Conservation (phyloP, 2,113 vertebrate genomes). For the Rutilus rutilus region DNA sequence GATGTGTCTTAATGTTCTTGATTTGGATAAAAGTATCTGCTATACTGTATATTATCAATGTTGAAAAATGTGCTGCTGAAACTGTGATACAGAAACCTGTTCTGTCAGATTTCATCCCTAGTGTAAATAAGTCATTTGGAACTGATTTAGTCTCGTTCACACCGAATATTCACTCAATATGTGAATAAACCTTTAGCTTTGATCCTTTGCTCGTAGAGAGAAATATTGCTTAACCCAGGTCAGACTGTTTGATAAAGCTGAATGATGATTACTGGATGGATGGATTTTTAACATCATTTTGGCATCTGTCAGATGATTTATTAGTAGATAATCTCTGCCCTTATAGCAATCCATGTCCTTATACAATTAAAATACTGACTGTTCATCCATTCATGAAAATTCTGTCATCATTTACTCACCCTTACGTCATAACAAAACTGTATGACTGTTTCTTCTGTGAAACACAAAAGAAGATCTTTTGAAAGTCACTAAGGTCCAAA, state of each 20-base stretch:
- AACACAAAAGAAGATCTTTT: not conserved
- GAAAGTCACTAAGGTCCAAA: too few species aligned
- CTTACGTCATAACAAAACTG: not conserved
- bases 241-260: conserved; percentile 10
- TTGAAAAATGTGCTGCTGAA: not conserved
- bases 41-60: not conserved
- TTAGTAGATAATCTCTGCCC: not conserved
- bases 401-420: not conserved
- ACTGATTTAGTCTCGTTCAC: not conserved
- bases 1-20: not conserved
- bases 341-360: not conserved
- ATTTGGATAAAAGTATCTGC: not conserved
- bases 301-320: not conserved
- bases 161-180: not conserved
- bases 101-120: not conserved
- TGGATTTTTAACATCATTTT: not conserved
- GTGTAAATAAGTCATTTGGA: not conserved
- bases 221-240: not conserved
- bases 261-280: not conserved
- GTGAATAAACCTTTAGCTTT: not conserved
- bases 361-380: not conserved
- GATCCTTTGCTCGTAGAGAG: not conserved
- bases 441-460: not conserved
- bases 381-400: not conserved
- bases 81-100: not conserved